Conservation (phyloP, 2,888 invertebrate genomes). For the Auanema freiburgensis region DNA sequence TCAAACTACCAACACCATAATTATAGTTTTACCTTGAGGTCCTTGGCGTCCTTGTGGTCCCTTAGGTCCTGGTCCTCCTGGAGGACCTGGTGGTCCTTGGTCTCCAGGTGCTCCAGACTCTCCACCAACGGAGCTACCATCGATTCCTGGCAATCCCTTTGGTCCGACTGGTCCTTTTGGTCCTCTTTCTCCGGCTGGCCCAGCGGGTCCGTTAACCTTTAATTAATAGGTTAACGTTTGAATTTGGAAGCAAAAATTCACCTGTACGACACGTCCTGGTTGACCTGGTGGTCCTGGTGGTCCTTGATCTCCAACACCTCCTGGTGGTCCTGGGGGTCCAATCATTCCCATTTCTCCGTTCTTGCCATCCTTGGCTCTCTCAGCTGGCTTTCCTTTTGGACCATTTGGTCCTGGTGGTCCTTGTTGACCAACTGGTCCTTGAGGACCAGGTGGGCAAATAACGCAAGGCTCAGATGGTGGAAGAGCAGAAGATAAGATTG, state of each 20-base stretch:
- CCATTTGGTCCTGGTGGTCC: conserved; percentile 57
- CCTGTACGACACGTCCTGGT: conserved; percentile 45
- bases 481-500: conserved; percentile 43
- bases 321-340: conserved; percentile 58
- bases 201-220: conserved; percentile 57
- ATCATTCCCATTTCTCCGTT: conserved; percentile 42
- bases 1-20: not conserved
- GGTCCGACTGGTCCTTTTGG: conserved; percentile 56
- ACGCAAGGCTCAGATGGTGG: conserved; percentile 54
- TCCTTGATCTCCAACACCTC: conserved; percentile 53
- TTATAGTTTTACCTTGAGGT: conserved; percentile 34
- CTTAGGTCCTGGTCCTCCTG: conserved; percentile 52
- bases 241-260: conserved; percentile 3
- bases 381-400: conserved; percentile 60
- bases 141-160: conserved; percentile 57
- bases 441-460: conserved; percentile 59
- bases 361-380: conserved; percentile 53
- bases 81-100: conserved; percentile 50
- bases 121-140: conserved; percentile 43
- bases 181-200: conserved; percentile 56
- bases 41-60: conserved; percentile 57
- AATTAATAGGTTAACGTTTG: conserved; percentile 38
- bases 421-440: conserved; percentile 50
- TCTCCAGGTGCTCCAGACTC: conserved; percentile 44
- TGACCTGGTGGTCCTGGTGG: conserved; percentile 56